A percentile compares a stretch with the other conserved stretches of the same genome.
These are phyloP conservation scores for Formica selysi DNA, from an alignment of 1,140 invertebrate genomes.

Conservation along the genomic window DNA sequence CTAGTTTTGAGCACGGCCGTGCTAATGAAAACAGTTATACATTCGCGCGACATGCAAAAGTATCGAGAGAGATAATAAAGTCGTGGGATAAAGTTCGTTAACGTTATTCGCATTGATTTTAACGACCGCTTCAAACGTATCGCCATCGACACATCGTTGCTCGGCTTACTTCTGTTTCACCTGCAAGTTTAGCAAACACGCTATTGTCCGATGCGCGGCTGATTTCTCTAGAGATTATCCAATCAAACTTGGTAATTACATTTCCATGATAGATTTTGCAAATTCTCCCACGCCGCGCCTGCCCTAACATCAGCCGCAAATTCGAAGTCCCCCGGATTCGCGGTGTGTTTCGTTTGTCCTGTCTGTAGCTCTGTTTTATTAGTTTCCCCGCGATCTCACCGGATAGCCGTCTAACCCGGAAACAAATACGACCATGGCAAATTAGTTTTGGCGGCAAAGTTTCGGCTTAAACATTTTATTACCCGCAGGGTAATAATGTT, in stretches of 20 bases:
- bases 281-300: slow-evolving; percentile 53
- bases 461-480: slow-evolving; percentile 61
- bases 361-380: slow-evolving; percentile 56
- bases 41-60: not conserved
- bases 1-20: slow-evolving; percentile 62
- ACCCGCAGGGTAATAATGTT: slow-evolving; percentile 10
- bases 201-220: slow-evolving; percentile 24
- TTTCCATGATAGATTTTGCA: slow-evolving; percentile 74
- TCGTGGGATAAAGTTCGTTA: slow-evolving; percentile 60
- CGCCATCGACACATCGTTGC: slow-evolving; percentile 13
- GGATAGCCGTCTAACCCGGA: slow-evolving; percentile 43
- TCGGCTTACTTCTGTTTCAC: slow-evolving; percentile 44
- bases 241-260: slow-evolving; percentile 81
- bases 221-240: slow-evolving; percentile 69
- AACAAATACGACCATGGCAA: slow-evolving; percentile 51
- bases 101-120: slow-evolving; percentile 65
- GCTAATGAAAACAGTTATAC: slow-evolving; percentile 53
- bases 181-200: slow-evolving; percentile 41
- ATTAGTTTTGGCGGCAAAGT: slow-evolving; percentile 57
- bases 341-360: slow-evolving; percentile 55
- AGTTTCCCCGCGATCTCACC: slow-evolving; percentile 39
- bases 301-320: slow-evolving; percentile 36
- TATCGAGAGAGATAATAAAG: slow-evolving; percentile 59
- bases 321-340: slow-evolving; percentile 49
- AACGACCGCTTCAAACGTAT: slow-evolving; percentile 14